These are phyloP conservation scores for Netelia fuscicornis DNA, from an alignment of 2,888 invertebrate species.

Conservation along the genomic window DNA sequence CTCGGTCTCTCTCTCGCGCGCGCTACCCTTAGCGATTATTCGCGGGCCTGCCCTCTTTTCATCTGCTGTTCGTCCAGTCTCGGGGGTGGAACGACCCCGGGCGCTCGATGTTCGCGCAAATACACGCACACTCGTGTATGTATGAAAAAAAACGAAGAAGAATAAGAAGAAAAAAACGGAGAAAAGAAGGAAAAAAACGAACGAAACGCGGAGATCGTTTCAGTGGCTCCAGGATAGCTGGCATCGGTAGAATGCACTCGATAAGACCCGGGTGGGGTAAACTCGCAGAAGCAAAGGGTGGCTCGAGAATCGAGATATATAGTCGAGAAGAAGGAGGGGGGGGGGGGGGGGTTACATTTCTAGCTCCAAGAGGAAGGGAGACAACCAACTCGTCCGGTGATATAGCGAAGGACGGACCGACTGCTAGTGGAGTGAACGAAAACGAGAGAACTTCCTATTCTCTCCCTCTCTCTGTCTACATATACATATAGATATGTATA, in stretches of 20 bases:
- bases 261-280: constrained; percentile 74
- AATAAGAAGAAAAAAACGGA: constrained; percentile 24
- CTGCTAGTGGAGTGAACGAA: constrained; percentile 7
- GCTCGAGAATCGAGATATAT: constrained; percentile 32
- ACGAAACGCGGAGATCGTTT: constrained; percentile 61
- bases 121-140: constrained; percentile 24
- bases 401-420: constrained; percentile 4
- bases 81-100: constrained; percentile 67
- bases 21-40: constrained; percentile 52
- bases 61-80: constrained; percentile 61
- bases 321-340: constrained; percentile 13
- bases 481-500: background rate
- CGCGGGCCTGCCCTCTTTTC: constrained; percentile 50
- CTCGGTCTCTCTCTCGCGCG: constrained; percentile 8
- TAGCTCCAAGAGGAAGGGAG: background rate
- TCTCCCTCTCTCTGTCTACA: background rate
- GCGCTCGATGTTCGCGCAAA: constrained; percentile 54
- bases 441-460: constrained; percentile 3
- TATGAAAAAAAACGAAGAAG: constrained; percentile 14
- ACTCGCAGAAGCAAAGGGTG: constrained; percentile 49
- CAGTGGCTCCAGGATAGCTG: constrained; percentile 71
- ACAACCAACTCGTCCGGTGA: constrained; percentile 13
- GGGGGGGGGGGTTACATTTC: constrained; percentile 21
- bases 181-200: constrained; percentile 25
- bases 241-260: constrained; percentile 77